These are phyloP conservation scores for Aramus guarauna DNA, from an alignment of 2,113 vertebrate species.

Conservation along the genomic window DNA sequence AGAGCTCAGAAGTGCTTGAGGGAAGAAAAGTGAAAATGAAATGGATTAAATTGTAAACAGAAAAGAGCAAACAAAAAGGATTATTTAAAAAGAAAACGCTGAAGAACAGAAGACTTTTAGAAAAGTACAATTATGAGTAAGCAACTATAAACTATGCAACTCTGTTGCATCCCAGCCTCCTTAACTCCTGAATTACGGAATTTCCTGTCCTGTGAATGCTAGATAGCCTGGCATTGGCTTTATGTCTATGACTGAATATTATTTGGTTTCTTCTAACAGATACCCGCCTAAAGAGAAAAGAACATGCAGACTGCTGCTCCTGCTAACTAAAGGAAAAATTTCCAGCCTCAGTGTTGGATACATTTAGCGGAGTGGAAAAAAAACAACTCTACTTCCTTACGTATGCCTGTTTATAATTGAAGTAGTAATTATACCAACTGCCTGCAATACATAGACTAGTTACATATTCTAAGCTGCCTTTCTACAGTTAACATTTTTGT, in stretches of 20 bases:
- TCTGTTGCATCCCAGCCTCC: neutral
- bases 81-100: neutral
- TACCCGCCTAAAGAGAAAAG: neutral
- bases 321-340: neutral
- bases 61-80: neutral
- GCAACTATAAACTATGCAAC: neutral
- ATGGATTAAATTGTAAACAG: conserved; percentile 6
- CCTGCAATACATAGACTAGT: neutral
- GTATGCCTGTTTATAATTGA: neutral
- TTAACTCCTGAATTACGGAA: neutral
- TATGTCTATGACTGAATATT: neutral
- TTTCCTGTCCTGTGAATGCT: neutral
- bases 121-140: neutral
- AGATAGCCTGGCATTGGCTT: neutral
- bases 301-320: neutral
- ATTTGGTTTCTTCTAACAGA: neutral
- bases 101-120: neutral
- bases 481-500: neutral
- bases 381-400: neutral
- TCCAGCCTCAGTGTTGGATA: neutral
- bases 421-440: neutral
- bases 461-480: neutral
- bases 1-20: neutral
- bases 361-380: neutral
- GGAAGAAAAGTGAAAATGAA: conserved; percentile 21